These are phyloP conservation scores for Adela reaumurella DNA, from an alignment of 2,888 invertebrate species.

Conservation along the genomic window DNA sequence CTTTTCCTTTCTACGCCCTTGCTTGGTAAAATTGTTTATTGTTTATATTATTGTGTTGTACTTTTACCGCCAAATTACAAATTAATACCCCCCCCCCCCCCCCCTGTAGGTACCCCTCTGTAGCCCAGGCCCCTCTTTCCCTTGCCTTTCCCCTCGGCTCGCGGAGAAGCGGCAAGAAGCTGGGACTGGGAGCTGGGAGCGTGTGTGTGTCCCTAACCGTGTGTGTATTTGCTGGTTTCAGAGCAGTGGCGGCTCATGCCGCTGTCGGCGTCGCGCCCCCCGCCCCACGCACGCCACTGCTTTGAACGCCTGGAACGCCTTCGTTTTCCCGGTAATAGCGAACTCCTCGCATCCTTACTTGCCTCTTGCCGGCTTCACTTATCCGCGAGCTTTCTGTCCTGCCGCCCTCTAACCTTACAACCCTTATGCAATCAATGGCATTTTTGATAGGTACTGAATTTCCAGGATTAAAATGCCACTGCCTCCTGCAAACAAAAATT, in stretches of 20 bases:
- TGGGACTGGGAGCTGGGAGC: constrained; percentile 6
- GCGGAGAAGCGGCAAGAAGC: not conserved
- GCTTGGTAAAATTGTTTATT: no score
- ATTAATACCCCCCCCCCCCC: no score
- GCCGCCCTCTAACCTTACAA: no score
- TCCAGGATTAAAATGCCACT: no score
- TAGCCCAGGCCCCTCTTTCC: no score
- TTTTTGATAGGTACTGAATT: no score
- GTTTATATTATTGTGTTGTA: no score
- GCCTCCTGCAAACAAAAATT: no score
- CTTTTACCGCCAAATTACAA: no score
- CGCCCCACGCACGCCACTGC: constrained; percentile 70
- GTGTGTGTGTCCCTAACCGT: constrained; percentile 20
- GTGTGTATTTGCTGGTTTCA: constrained; percentile 53
- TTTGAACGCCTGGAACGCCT: constrained; percentile 64
- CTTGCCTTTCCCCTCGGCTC: not conserved
- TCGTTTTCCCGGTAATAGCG: constrained; percentile 63
- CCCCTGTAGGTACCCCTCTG: no score
- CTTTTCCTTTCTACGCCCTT: not conserved
- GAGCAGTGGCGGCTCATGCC: constrained; percentile 59
- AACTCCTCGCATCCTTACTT: constrained; percentile 8
- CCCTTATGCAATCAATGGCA: no score
- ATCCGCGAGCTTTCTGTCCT: no score
- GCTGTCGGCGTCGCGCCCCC: constrained; percentile 59
- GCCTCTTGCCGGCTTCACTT: not conserved